These are phyloP conservation scores for Haliaeetus leucogaster DNA, from an alignment of 2,113 vertebrate species.

Conservation along the genomic window DNA sequence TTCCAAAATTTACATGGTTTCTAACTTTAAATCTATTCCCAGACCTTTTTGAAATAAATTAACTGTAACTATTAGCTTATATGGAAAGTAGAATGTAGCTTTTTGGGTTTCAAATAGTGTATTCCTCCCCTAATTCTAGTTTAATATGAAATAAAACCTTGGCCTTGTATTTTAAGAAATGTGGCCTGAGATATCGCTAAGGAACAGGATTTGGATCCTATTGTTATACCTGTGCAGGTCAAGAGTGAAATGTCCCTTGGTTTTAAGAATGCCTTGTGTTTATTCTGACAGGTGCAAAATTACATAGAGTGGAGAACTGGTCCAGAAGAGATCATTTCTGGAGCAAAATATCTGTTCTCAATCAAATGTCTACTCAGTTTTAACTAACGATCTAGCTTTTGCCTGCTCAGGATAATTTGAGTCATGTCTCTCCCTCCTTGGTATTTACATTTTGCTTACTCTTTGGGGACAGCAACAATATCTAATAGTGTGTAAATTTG, in stretches of 20 bases:
- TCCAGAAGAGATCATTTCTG: neutral
- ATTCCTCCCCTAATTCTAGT: neutral
- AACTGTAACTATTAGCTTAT: neutral
- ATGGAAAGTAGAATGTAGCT: neutral
- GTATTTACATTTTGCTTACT: neutral
- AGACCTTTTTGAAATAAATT: neutral
- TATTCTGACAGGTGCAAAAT: neutral
- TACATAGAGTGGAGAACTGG: neutral
- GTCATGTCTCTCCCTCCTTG: neutral
- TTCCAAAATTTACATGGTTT: neutral
- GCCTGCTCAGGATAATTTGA: neutral
- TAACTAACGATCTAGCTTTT: neutral
- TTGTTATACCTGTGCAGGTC: neutral
- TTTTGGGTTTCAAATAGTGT: neutral
- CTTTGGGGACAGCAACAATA: neutral
- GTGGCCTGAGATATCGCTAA: fast-evolving
- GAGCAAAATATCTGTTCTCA: neutral
- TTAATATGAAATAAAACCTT: neutral
- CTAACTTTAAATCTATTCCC: neutral
- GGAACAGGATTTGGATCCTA: neutral
- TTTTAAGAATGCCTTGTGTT: neutral
- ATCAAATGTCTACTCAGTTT: neutral
- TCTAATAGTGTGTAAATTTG: neutral
- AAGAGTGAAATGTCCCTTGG: neutral
- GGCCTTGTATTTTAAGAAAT: neutral